These are phyloP conservation scores for Tromatobia lineatoria DNA, from an alignment of 2,888 invertebrate species.

Conservation along the genomic window DNA sequence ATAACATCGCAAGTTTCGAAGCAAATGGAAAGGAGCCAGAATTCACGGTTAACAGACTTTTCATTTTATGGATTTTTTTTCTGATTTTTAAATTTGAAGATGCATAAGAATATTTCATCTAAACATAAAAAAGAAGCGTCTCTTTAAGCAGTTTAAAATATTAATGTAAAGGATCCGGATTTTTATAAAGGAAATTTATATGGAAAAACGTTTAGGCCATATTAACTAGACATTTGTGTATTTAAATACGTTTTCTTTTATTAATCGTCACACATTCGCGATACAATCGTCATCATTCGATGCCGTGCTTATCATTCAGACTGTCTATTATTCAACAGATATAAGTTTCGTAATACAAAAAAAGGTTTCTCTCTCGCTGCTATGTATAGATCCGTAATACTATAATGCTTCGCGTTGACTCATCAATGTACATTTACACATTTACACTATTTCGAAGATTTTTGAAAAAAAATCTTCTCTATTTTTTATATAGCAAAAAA, in stretches of 20 bases:
- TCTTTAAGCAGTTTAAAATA: too few relatives aligned
- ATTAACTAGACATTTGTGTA: constrained; percentile 35
- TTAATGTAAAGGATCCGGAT: too few relatives aligned
- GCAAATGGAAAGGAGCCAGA: too few relatives aligned
- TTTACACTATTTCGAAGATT: constrained; percentile 37
- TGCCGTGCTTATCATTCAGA: constrained; percentile 73
- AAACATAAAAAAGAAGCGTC: too few relatives aligned
- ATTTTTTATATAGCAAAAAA: neutral
- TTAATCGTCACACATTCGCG: constrained; percentile 74
- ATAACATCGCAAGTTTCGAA: too few relatives aligned
- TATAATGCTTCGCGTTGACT: constrained; percentile 71
- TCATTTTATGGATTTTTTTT: too few relatives aligned
- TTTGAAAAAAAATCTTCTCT: neutral
- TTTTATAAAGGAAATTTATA: too few relatives aligned
- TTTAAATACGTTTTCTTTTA: constrained; percentile 71
- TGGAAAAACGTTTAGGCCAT: neutral
- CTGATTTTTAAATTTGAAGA: too few relatives aligned
- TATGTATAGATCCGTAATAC: constrained; percentile 76
- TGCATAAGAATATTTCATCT: too few relatives aligned
- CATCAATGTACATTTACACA: constrained; percentile 71
- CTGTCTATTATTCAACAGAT: constrained; percentile 72
- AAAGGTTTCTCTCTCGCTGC: constrained; percentile 59
- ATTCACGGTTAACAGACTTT: too few relatives aligned
- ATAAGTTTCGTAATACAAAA: constrained; percentile 76
- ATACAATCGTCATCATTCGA: constrained; percentile 79